A percentile compares a stretch with the other conserved stretches of the same genome.
Evolutionary conservation across 1,140 invertebrate species (phyloP).

Genomic region (Amphibalanus amphitrite): DNA sequence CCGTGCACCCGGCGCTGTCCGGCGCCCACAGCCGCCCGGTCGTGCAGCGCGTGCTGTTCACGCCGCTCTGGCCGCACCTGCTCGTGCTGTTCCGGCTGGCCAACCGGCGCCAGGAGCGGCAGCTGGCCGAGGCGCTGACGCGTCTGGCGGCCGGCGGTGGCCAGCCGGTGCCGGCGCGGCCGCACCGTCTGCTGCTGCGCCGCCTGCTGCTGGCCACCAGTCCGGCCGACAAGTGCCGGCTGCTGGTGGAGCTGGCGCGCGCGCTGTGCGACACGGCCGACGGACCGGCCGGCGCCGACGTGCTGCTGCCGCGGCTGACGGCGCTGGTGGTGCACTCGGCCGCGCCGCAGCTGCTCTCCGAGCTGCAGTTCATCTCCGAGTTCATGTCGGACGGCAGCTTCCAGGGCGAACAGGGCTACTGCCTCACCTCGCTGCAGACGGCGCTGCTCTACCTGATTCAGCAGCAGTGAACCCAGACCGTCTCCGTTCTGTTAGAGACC

Average conservation of each 20-base stretch:
- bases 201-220: background rate
- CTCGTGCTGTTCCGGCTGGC: background rate
- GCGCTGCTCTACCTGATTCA: background rate
- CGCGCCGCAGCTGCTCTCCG: background rate
- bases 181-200: background rate
- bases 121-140: background rate
- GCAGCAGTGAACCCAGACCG: too few relatives aligned
- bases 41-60: background rate
- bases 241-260: background rate
- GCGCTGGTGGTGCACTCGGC: background rate
- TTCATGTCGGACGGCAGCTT: background rate
- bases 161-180: background rate
- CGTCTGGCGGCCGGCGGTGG: background rate
- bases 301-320: background rate
- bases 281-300: background rate
- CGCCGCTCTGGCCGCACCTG: conserved; percentile 2
- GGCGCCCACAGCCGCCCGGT: too few relatives aligned
- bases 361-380: background rate
- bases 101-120: background rate
- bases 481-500: too few relatives aligned
- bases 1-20: too few relatives aligned
- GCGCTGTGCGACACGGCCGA: background rate
- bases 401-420: background rate
- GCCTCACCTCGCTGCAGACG: background rate
- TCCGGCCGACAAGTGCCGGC: background rate